Base-by-base conservation (phyloP, 2,888 invertebrate genomes). In the Rhodophaea formosa region DNA sequence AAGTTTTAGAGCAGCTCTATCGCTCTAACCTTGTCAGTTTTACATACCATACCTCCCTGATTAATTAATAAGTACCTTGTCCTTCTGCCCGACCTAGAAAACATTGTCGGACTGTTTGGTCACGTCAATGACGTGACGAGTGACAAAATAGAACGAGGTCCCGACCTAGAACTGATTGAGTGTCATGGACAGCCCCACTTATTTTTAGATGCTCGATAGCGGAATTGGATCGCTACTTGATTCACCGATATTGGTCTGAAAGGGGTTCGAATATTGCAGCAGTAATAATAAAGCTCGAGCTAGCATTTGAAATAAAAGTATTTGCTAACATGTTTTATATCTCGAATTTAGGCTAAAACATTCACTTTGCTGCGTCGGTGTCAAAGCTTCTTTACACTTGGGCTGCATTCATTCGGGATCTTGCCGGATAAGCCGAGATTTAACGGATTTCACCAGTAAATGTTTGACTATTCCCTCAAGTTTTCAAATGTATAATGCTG, bases 121-220 rank as follows among this genome's bases (percentile, higher is more conserved):
- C 51, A 14, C 47, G 51, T 51, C 51, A 51, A 39, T 51, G 51
- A 51, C 39, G 35, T 51, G 51, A 51, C 39, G 35, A 51, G 35
- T 51, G 51, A 51, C 51, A 15, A 53, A 53, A 53, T 53, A 53
- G 53, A 60, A 60, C 60, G 56, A 63, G 42, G 56, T 23, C n/a
- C 16, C 14, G 32, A 16, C 43, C 59, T 58, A 58, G 61, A 59
- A 14, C 56, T 52, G 56, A 64, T 59, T 60, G 58, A 64, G 62
- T 64, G 63, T 64, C 63, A 64, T 54, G 63, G 63, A 52, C 63
- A 59, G 55, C 8, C 32, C n/a, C 54, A 49, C 58, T 53, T 54
- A 58, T 59, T 58, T 59, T 53, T 43, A 53, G 51, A 53, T 53
- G 14, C 29, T 16, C 35, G 35, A 51, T 51, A 35, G 8, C 7